Percentiles rank a stretch among this genome's conserved stretches.
Conservation (phyloP, 1,140 invertebrate genomes). For the Acromyrmex echinatior region DNA sequence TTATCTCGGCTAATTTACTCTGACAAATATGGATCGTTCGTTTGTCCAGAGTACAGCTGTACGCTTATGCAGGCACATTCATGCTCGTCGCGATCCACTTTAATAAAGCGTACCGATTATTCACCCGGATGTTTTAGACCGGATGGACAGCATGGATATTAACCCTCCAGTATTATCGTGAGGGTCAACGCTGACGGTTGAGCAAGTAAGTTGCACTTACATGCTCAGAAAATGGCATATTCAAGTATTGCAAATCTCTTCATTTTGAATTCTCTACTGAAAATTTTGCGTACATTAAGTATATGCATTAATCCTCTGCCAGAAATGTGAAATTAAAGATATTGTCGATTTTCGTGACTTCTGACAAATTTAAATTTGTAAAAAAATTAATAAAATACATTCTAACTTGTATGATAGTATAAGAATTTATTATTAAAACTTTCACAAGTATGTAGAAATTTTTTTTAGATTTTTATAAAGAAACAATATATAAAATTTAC, state of each 20-base stretch:
- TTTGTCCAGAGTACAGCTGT: slow-evolving; percentile 65
- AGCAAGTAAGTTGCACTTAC: slow-evolving; percentile 2
- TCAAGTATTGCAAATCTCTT: background rate
- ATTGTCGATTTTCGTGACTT: no score
- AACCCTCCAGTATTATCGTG: slow-evolving; percentile 52
- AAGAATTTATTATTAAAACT: no score
- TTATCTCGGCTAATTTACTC: slow-evolving; percentile 77
- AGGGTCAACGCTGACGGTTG: slow-evolving; percentile 27
- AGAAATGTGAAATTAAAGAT: no score
- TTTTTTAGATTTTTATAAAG: no score
- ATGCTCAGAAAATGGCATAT: slow-evolving; percentile 6
- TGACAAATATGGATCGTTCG: slow-evolving; percentile 76
- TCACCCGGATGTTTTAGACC: slow-evolving; percentile 69
- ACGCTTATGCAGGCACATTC: slow-evolving; percentile 48
- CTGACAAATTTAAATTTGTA: no score
- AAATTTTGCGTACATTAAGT: no score
- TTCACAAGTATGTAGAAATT: no score
- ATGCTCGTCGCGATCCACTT: slow-evolving; percentile 66
- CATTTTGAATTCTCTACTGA: background rate
- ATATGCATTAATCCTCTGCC: background rate
- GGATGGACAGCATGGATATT: slow-evolving; percentile 51
- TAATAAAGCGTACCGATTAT: slow-evolving; percentile 67
- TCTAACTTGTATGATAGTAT: no score
- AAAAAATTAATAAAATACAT: no score
- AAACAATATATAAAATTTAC: no score